Conservation (phyloP, 2,888 invertebrate species). For the Phaedon cochleariae region DNA sequence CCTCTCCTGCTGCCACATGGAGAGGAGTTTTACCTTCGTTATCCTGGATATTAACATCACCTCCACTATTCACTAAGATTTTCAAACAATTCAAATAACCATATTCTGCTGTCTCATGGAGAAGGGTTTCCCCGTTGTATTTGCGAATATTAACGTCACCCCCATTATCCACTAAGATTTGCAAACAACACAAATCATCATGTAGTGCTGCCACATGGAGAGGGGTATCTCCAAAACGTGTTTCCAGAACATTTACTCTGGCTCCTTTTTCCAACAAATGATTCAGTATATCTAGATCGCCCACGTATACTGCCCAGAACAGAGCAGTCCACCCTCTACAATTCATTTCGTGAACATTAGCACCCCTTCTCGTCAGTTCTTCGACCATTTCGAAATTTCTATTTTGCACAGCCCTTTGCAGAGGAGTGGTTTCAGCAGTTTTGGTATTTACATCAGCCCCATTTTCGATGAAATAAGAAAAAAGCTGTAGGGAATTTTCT, state of each 20-base stretch:
- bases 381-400: neutral
- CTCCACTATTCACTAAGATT: no score
- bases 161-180: neutral
- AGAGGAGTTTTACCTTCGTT: no score
- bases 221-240: neutral
- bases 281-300: neutral
- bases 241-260: no score
- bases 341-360: neutral
- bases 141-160: neutral
- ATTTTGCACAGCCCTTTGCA: neutral
- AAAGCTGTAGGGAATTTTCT: slow-evolving; percentile 8
- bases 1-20: neutral
- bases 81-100: no score
- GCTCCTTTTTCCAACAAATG: neutral
- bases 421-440: neutral
- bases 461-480: no score
- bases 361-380: no score
- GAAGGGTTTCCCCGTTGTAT: neutral
- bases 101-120: no score
- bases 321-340: neutral
- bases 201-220: neutral
- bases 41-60: no score
- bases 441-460: neutral
- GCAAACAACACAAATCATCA: neutral
- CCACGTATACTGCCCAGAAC: neutral